Evolutionary conservation across 2,113 vertebrate species (phyloP), one percentile per base, ranked within the genome.

Genomic region (Brienomyrus longianalis): DNA sequence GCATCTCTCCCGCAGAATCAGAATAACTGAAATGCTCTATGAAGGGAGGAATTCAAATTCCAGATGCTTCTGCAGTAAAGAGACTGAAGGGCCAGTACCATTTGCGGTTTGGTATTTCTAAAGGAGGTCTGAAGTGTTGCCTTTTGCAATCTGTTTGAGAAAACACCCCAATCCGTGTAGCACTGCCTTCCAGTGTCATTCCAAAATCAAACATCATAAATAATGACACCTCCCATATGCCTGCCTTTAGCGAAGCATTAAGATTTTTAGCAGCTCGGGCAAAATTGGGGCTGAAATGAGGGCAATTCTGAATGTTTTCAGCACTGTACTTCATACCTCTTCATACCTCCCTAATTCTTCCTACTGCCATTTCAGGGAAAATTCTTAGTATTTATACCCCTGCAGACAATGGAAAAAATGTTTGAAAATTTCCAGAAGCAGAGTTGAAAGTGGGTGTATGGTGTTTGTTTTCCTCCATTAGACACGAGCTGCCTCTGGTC

Each of bases 381-480:
- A 39, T 70, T 70, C 10, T 80, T 80, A 80, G 13, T 43, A 19
- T 43, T 80, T 43, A 43, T 80, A 80, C 17, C 74, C 31, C 74
- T 80, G 74, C 74, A 80, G 74, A 80, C 74, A 80, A 8, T 50
- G 23, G 83, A 86, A 31, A 47, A 31, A 48, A 13, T 11, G 23
- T 86, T 48, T 45, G 83, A 86, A 31, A 23, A 51, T 86, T 27
- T 86, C 74, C 74, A 80, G 48, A 86, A 50, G 83, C 45, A 50
- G 48, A 51, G n/a, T 13, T 27, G 83, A 89, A 88, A 90, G 85
- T 88, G 83, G 86, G 88, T 90, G 83, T 88, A 86, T 85, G 90
- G 90, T 84, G 74, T 74, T 48, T 62, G 88, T 89, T 47, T 19
- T 84, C 45, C 45, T 27, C 45, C 83, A 86, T 86, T 86, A 48